Evolutionary conservation across 2,113 vertebrate species (phyloP).

Genomic region (Dissostichus mawsoni): DNA sequence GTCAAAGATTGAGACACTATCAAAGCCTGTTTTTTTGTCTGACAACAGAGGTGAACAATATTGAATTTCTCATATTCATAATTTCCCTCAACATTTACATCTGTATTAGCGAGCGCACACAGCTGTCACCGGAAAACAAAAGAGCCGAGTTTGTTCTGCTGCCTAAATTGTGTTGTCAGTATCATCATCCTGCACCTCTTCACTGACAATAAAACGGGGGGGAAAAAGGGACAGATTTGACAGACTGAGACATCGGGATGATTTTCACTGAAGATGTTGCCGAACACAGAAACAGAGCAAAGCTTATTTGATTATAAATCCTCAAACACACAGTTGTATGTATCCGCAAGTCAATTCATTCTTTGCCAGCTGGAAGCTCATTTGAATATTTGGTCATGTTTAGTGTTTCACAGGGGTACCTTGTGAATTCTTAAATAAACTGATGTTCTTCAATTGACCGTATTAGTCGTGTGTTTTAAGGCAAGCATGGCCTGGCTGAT

Average conservation of each 20-base stretch:
- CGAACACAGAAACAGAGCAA: conserved; percentile 30
- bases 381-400: conserved; percentile 42
- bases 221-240: conserved; percentile 33
- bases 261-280: conserved; percentile 22
- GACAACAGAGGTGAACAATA: conserved; percentile 24
- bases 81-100: conserved; percentile 35
- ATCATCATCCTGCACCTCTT: conserved; percentile 52
- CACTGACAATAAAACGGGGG: conserved; percentile 47
- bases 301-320: conserved; percentile 62
- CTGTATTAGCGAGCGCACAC: conserved; percentile 41
- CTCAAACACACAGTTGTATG: conserved; percentile 27
- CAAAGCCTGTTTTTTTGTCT: conserved; percentile 14
- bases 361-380: conserved; percentile 22
- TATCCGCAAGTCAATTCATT: conserved; percentile 30
- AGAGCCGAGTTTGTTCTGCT: conserved; percentile 57
- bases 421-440: conserved; percentile 14
- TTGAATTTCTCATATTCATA: conserved; percentile 46
- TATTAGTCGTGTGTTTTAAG: conserved; percentile 23
- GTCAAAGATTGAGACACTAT: conserved; percentile 21
- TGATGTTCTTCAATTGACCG: conserved; percentile 21
- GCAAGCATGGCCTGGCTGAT: too few species aligned
- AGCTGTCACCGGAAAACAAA: conserved; percentile 66
- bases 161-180: conserved; percentile 66
- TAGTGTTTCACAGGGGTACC: conserved; percentile 11
- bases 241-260: conserved; percentile 38